Conservation (phyloP, 2,797 vertebrate genomes). For the Microctenopoma stevenorrisi region DNA sequence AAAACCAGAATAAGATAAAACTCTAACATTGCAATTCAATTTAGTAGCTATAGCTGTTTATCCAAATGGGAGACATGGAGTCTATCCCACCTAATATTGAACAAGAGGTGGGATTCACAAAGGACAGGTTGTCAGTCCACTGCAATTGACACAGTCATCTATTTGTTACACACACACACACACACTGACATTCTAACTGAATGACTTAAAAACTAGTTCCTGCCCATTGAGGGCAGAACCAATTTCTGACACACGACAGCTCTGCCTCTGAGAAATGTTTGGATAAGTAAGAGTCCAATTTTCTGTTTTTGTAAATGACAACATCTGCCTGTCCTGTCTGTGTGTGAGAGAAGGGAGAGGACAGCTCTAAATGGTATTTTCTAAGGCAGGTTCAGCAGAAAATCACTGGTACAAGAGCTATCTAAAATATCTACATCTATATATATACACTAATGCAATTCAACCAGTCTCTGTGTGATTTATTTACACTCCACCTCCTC, state of each 20-base stretch:
- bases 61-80: not conserved
- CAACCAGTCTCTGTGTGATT: slow-evolving; percentile 37
- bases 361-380: slow-evolving; percentile 41
- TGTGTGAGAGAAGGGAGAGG: slow-evolving; percentile 29
- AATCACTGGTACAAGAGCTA: not conserved
- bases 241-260: slow-evolving; percentile 45
- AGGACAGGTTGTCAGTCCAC: not conserved
- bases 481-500: slow-evolving; percentile 42
- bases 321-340: slow-evolving; percentile 28
- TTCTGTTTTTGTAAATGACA: slow-evolving; percentile 52
- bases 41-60: not conserved
- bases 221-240: slow-evolving; percentile 33
- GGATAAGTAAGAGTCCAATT: slow-evolving; percentile 37
- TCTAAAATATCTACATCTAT: slow-evolving; percentile 12
- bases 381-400: slow-evolving; percentile 21
- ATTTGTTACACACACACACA: not conserved
- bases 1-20: not conserved
- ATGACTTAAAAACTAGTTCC: slow-evolving; percentile 26
- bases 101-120: not conserved
- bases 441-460: slow-evolving; percentile 22
- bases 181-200: slow-evolving; percentile 24
- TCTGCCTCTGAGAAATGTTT: slow-evolving; percentile 50
- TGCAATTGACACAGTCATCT: not conserved
- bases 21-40: not conserved
- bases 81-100: not conserved